A percentile compares a stretch with the other conserved stretches of the same genome.
Conservation (phyloP, 2,888 invertebrate species). For the Zhengitettix transpicula region DNA sequence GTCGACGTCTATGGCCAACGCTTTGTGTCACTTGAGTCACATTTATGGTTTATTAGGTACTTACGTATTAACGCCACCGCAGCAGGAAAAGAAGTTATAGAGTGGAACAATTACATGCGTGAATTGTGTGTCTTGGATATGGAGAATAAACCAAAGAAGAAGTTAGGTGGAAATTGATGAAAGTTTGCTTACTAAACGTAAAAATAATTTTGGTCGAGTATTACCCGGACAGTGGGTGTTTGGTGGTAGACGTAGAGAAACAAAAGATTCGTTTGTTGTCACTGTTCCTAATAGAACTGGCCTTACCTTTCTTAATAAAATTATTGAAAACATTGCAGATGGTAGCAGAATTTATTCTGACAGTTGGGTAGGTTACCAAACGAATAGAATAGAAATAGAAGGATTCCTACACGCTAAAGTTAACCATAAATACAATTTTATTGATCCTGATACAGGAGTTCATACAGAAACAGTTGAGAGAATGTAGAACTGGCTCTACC, state of each 20-base stretch:
- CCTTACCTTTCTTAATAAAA: too few species aligned
- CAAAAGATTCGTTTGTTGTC: not conserved
- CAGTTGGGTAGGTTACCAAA: not conserved
- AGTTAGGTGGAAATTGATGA: slow-evolving; percentile 1
- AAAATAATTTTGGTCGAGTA: not conserved
- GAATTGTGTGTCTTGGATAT: too few species aligned
- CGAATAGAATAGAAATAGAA: not conserved
- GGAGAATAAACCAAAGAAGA: too few species aligned
- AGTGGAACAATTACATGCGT: too few species aligned
- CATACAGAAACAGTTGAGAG: too few species aligned
- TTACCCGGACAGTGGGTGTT: not conserved
- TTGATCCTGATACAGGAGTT: too few species aligned
- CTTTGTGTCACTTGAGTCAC: too few species aligned
- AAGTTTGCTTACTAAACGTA: slow-evolving; percentile 1
- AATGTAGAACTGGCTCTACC: too few species aligned
- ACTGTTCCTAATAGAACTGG: not conserved
- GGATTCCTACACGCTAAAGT: not conserved
- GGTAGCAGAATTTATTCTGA: not conserved
- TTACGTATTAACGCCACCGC: too few species aligned
- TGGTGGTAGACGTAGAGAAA: not conserved
- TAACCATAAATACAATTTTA: not conserved
- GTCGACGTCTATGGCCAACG: too few species aligned
- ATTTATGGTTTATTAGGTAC: too few species aligned
- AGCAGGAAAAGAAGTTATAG: too few species aligned
- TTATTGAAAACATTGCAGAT: slow-evolving; percentile 1